Percentiles rank a stretch among this genome's conserved stretches.
Evolutionary conservation across 1,140 invertebrate genomes (phyloP).

Genomic region (Leguminivora glycinivorella): DNA sequence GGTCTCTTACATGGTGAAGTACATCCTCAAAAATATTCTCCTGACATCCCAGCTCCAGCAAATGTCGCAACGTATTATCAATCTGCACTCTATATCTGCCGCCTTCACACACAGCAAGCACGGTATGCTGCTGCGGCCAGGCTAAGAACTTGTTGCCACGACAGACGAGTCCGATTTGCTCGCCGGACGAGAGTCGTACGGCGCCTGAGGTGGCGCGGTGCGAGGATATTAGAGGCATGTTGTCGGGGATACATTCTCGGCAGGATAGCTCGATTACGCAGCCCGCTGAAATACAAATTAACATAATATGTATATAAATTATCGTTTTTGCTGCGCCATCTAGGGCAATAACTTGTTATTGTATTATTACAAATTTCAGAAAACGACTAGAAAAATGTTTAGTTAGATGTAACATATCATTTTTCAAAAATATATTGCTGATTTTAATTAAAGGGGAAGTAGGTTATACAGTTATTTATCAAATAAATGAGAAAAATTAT

Average conservation of each 20-base stretch:
- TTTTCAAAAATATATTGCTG: too few relatives aligned
- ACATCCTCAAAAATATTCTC: constrained; percentile 70
- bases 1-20: constrained; percentile 57
- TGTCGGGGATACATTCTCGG: constrained; percentile 65
- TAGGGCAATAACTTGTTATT: too few relatives aligned
- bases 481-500: too few relatives aligned
- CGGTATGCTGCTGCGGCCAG: constrained; percentile 50
- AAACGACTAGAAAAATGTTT: too few relatives aligned
- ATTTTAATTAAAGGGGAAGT: too few relatives aligned
- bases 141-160: constrained; percentile 56
- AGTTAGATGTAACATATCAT: too few relatives aligned
- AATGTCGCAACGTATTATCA: constrained; percentile 45
- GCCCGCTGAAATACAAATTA: constrained; percentile 36
- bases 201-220: constrained; percentile 49
- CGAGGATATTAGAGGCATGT: constrained; percentile 70
- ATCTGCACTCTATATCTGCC: constrained; percentile 51
- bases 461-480: too few relatives aligned
- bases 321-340: too few relatives aligned
- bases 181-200: constrained; percentile 47
- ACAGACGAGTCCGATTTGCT: constrained; percentile 59
- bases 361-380: too few relatives aligned
- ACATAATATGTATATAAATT: too few relatives aligned
- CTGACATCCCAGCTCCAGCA: constrained; percentile 71
- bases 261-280: constrained; percentile 69
- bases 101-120: constrained; percentile 55